Conservation (phyloP, 1,140 invertebrate genomes). For the Drosophila gunungcola region DNA sequence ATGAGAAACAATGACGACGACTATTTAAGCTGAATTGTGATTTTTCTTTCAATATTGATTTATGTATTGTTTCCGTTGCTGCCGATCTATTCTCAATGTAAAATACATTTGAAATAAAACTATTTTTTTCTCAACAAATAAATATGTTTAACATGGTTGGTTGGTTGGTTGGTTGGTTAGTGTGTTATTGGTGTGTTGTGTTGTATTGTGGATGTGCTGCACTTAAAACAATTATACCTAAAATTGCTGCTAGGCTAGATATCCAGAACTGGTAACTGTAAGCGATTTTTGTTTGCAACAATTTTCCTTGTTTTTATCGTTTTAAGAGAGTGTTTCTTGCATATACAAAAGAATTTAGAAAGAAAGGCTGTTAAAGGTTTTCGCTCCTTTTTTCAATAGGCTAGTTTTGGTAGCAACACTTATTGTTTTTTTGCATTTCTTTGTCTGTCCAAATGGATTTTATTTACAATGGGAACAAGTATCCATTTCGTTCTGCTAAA, state of each 20-base stretch:
- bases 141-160: conserved; percentile 42
- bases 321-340: conserved; percentile 9
- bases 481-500: conserved; percentile 3
- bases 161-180: not conserved
- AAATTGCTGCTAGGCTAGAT: conserved; percentile 13
- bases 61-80: conserved; percentile 19
- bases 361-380: conserved; percentile 35
- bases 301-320: conserved; percentile 12
- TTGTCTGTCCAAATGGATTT: conserved; percentile 23
- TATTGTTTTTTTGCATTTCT: conserved; percentile 18
- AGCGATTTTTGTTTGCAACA: conserved; percentile 19
- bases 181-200: conserved; percentile 21
- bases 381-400: conserved; percentile 11
- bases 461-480: conserved; percentile 40
- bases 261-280: conserved; percentile 24
- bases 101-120: conserved; percentile 16
- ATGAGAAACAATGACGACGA: conserved; percentile 39
- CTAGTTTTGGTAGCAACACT: conserved; percentile 16
- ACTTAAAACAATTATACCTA: conserved; percentile 9
- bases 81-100: conserved; percentile 7
- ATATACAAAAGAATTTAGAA: conserved; percentile 11
- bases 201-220: conserved; percentile 14
- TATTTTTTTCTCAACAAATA: conserved; percentile 26
- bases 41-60: conserved; percentile 3
- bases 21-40: conserved; percentile 29